These are phyloP conservation scores for Cettia cetti DNA, from an alignment of 2,113 vertebrate species.

Conservation along the genomic window DNA sequence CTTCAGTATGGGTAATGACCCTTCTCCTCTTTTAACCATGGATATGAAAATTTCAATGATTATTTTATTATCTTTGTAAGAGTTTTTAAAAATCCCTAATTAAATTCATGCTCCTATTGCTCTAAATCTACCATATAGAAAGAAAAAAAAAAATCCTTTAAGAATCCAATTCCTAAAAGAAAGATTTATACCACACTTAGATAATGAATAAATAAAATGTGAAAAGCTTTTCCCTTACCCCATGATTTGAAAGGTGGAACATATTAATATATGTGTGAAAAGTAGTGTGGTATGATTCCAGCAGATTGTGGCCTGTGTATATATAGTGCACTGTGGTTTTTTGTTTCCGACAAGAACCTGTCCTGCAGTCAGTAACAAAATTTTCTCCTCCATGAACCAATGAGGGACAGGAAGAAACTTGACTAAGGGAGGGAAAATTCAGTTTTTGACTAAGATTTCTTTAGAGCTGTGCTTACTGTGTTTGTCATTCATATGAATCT, in stretches of 20 bases:
- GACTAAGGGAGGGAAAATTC: background rate
- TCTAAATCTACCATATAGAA: background rate
- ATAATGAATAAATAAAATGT: background rate
- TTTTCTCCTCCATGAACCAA: background rate
- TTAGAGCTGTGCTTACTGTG: background rate
- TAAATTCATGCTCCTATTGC: background rate
- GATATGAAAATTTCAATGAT: background rate
- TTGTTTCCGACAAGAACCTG: accelerated
- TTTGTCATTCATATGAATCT: background rate
- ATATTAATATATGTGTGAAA: background rate
- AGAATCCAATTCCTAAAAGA: background rate
- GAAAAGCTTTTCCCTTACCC: background rate
- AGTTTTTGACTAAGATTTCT: background rate
- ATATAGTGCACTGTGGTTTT: background rate
- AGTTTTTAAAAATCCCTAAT: background rate
- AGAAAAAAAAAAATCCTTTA: background rate
- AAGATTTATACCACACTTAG: background rate
- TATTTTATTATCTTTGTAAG: background rate
- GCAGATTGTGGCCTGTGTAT: background rate
- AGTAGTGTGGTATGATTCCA: background rate
- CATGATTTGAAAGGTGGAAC: background rate
- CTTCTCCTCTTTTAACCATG: background rate
- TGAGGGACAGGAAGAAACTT: too few relatives aligned
- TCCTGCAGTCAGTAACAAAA: background rate
- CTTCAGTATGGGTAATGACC: background rate